Percentiles rank a stretch among this genome's conserved stretches.
These are phyloP conservation scores for Drosophila demipolita DNA, from an alignment of 2,888 invertebrate genomes.

Conservation along the genomic window DNA sequence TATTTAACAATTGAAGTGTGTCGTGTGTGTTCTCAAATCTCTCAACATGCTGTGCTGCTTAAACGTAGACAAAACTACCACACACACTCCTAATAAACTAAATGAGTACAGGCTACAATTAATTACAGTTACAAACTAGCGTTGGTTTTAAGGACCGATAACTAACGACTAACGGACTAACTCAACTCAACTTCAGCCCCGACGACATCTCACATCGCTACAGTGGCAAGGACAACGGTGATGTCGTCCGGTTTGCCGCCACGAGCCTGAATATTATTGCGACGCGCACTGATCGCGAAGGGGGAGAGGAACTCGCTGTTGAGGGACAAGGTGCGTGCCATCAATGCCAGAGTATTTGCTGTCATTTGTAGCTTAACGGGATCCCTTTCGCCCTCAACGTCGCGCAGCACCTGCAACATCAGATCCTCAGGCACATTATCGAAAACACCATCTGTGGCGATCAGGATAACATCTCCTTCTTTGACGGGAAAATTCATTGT, in stretches of 20 bases:
- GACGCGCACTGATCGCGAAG: constrained; percentile 96
- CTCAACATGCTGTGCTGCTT: constrained; percentile 68
- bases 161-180: constrained; percentile 19
- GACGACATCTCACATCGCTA: constrained; percentile 88
- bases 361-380: constrained; percentile 93
- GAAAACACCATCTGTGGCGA: constrained; percentile 99
- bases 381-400: constrained; percentile 90
- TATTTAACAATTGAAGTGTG: constrained; percentile 63
- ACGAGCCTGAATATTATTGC: constrained; percentile 96
- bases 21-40: constrained; percentile 34
- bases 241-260: constrained; percentile 99
- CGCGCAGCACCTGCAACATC: constrained; percentile 93
- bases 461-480: constrained; percentile 96
- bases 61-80: constrained; percentile 67
- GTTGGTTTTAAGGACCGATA: constrained; percentile 32
- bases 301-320: constrained; percentile 98
- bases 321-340: constrained; percentile 97
- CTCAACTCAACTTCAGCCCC: neutral
- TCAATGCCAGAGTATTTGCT: constrained; percentile 97
- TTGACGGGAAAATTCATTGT: constrained; percentile 93
- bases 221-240: constrained; percentile 97
- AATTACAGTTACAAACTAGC: constrained; percentile 60
- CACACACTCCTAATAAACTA: constrained; percentile 64
- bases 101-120: constrained; percentile 66
- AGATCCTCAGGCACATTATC: constrained; percentile 98